Evolutionary conservation across 2,888 invertebrate species (phyloP).

Genomic region (Proisotoma minuta): DNA sequence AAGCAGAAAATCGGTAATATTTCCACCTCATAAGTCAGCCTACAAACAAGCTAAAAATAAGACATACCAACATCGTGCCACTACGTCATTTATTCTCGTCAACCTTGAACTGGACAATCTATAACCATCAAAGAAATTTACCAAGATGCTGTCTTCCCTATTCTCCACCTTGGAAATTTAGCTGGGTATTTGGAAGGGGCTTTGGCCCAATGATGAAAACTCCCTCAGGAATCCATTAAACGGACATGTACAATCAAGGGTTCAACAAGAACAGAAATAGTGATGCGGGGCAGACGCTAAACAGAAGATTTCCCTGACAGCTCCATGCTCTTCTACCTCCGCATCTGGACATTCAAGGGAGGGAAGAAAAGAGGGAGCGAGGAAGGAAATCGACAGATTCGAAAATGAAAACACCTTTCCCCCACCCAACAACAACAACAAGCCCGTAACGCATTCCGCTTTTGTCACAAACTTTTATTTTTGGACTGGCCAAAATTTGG

Average conservation of each 20-base stretch:
- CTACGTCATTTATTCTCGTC: too few relatives aligned
- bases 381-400: conserved; percentile 1
- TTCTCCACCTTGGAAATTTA: too few relatives aligned
- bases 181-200: conserved; percentile 12
- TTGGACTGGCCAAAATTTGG: too few relatives aligned
- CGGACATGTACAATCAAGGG: conserved; percentile 47
- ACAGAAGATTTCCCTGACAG: conserved; percentile 24
- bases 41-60: neutral
- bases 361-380: neutral
- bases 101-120: too few relatives aligned
- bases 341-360: neutral
- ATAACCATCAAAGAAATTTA: too few relatives aligned
- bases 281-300: conserved; percentile 7
- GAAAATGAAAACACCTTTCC: conserved; percentile 3
- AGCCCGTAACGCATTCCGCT: too few relatives aligned
- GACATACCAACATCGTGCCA: too few relatives aligned
- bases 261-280: neutral
- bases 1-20: neutral
- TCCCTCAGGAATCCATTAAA: conserved; percentile 48
- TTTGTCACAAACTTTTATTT: too few relatives aligned
- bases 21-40: conserved; percentile 1
- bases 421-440: too few relatives aligned
- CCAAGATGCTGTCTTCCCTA: conserved; percentile 21
- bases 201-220: conserved; percentile 30
- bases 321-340: conserved; percentile 3